Base-by-base conservation (phyloP, 1,140 invertebrate species). In the Papilio polyxenes region DNA sequence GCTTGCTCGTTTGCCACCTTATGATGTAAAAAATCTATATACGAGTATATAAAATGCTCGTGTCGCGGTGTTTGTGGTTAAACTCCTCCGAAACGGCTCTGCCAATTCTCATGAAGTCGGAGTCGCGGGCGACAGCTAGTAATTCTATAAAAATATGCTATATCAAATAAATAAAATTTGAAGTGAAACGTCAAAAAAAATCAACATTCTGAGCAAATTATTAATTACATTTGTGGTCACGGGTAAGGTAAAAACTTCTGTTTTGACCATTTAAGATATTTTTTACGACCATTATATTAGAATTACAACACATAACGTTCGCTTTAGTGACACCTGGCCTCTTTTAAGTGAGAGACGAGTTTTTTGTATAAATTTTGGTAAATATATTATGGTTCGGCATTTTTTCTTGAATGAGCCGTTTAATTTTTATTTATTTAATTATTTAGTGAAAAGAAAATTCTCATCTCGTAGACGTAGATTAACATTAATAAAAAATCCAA, bases 251-350 rank as follows among this genome's bases (percentile, higher is more conserved):
- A 69, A 69, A 69, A 37, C 65, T 69, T 37, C 65, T 69, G 31
- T 69, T 69, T 69, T 37, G 65, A 69, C 65, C 65, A 6, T 69
- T 69, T 37, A 15, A 69, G 65, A 37, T 13, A 15, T 31, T 69
- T 31, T 69, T 69, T 37, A 69, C 65, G 11, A 69, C 23, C 31
- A 69, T 69, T 69, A 69, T 37, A 15, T 69, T 69, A 37, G 31
- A 69, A 69, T 37, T 37, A 69, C 65, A 15, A 69, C 31, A 69
- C 62, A 23, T 69, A 37, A 31, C 11, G 37, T 69, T 69, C 23
- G 31, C 65, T 69, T 69, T 69, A 69, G 65, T 31, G 65, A 37
- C 65, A 69, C 65, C 65, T 69, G 65, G 23, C 65, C 11, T 69
- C 23, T 37, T 31, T 69, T 31, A 11, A 23, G 23, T 69, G 10